These are phyloP conservation scores for Zeugodacus cucurbitae DNA, from an alignment of 1,140 invertebrate species.

Conservation along the genomic window DNA sequence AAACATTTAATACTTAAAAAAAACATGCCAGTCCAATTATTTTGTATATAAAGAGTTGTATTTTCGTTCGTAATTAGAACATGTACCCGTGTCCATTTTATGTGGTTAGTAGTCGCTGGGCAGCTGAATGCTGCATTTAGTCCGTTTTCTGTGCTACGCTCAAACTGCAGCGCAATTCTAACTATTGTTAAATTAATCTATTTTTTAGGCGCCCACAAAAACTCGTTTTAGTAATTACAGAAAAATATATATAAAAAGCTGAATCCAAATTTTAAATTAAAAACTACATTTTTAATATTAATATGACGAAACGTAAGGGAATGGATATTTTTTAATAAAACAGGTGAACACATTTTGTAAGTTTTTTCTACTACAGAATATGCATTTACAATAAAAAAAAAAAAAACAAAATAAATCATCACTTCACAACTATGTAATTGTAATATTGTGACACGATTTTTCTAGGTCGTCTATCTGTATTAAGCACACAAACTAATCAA, in stretches of 20 bases:
- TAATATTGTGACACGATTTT: not conserved
- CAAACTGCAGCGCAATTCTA: not conserved
- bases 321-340: not conserved
- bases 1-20: no score
- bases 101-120: not conserved
- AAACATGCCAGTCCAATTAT: no score
- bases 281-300: not conserved
- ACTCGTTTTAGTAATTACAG: not conserved
- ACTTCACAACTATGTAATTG: not conserved
- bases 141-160: not conserved
- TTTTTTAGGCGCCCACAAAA: constrained; percentile 10
- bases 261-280: not conserved
- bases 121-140: not conserved
- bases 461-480: constrained; percentile 61
- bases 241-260: not conserved
- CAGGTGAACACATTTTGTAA: not conserved
- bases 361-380: not conserved
- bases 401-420: not conserved
- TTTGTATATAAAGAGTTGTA: no score
- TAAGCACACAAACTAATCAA: constrained; percentile 64
- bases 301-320: constrained; percentile 10
- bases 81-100: not conserved
- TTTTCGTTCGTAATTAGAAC: no score
- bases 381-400: not conserved
- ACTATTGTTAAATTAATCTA: not conserved